Percentiles rank a stretch among this genome's conserved stretches.
Evolutionary conservation across 2,113 vertebrate species (phyloP).

Genomic region (Chitala chitala): DNA sequence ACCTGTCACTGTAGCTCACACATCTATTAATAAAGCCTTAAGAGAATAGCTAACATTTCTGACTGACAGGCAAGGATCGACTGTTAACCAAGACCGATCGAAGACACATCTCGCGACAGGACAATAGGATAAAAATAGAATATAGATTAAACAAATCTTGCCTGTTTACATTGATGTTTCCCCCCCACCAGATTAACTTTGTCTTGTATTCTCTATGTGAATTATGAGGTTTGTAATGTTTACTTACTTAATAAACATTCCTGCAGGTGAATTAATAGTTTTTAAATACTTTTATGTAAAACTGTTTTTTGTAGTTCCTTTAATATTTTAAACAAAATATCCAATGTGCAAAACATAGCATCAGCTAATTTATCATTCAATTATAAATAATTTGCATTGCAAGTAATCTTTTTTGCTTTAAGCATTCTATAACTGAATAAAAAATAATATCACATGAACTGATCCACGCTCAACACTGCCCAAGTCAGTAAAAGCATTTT

Average conservation of each 20-base stretch:
- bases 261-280: no score
- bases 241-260: no score
- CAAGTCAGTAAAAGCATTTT: neutral
- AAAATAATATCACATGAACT: no score
- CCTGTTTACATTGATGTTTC: neutral
- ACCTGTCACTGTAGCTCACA: neutral
- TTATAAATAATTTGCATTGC: no score
- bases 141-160: neutral
- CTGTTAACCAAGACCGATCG: neutral
- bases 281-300: no score
- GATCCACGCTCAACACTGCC: no score
- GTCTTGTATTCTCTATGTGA: neutral
- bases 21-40: neutral
- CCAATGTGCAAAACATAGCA: no score
- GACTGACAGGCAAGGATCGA: neutral
- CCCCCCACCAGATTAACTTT: neutral
- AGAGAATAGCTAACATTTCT: neutral
- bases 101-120: neutral
- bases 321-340: no score
- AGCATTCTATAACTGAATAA: no score
- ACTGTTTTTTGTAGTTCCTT: no score
- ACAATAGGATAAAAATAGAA: neutral
- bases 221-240: neutral
- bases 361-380: no score
- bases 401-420: no score